Percentiles rank a stretch among this genome's conserved stretches.
phyloP scores from a whole-genome alignment of 2,113 vertebrate species.

The Ophthalmolycus amberensis region DNA sequence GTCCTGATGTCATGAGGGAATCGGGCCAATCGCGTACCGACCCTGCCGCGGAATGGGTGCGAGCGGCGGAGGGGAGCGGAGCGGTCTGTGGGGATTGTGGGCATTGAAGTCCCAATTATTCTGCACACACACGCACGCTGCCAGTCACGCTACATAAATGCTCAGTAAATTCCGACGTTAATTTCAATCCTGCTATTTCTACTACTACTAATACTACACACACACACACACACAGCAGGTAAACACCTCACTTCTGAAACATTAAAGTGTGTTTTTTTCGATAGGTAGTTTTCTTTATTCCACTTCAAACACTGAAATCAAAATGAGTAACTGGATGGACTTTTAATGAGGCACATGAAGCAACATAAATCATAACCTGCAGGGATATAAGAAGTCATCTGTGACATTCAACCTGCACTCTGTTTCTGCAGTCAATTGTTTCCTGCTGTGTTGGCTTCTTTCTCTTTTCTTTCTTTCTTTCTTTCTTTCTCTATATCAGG shows the following conservation, averaged over 20 bases:
- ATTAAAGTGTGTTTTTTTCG: constrained; percentile 22
- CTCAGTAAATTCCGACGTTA: constrained; percentile 80
- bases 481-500: background rate
- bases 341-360: constrained; percentile 18
- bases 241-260: constrained; percentile 36
- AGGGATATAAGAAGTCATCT: background rate
- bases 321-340: constrained; percentile 38
- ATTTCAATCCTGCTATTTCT: constrained; percentile 75
- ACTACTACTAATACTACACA: background rate
- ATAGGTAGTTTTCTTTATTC: constrained; percentile 29
- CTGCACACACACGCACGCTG: constrained; percentile 64
- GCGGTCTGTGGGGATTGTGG: constrained; percentile 84
- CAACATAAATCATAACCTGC: constrained; percentile 27
- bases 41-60: constrained; percentile 65
- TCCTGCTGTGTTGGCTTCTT: background rate
- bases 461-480: background rate
- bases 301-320: constrained; percentile 42
- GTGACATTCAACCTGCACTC: constrained; percentile 33
- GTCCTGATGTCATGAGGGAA: constrained; percentile 47
- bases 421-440: background rate
- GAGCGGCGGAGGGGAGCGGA: constrained; percentile 51
- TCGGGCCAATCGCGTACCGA: constrained; percentile 65
- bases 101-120: constrained; percentile 88
- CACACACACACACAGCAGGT: constrained; percentile 4
- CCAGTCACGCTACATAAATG: constrained; percentile 84